Conservation (phyloP, 1,140 invertebrate genomes). For the Hestina assimilis region DNA sequence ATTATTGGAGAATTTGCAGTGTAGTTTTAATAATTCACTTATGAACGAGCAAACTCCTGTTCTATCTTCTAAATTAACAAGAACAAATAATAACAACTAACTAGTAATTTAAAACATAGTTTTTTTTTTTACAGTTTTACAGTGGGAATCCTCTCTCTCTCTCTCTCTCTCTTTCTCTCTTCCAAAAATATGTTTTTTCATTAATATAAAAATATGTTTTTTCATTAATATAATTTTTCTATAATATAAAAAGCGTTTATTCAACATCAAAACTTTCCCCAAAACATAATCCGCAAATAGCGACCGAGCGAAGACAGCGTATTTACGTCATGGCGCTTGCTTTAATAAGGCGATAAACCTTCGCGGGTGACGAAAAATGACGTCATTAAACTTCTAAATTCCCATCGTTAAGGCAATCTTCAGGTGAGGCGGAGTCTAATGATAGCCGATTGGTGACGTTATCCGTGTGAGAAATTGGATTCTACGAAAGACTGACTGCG, state of each 20-base stretch:
- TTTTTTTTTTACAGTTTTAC: too few relatives aligned
- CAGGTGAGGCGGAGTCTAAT: slow-evolving; percentile 5
- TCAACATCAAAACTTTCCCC: background rate
- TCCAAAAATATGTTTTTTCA: too few relatives aligned
- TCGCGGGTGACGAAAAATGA: slow-evolving; percentile 51
- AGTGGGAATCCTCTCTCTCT: too few relatives aligned
- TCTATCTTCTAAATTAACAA: too few relatives aligned
- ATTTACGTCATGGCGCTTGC: slow-evolving; percentile 46
- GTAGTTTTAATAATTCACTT: too few relatives aligned
- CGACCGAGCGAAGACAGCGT: slow-evolving; percentile 1
- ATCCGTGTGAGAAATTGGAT: slow-evolving; percentile 8
- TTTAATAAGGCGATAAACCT: slow-evolving; percentile 58
- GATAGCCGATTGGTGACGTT: slow-evolving; percentile 3
- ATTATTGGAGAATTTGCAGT: too few relatives aligned
- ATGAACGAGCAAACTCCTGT: too few relatives aligned
- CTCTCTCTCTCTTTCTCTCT: too few relatives aligned
- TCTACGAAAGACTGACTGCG: background rate
- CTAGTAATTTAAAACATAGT: too few relatives aligned
- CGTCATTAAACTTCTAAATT: slow-evolving; percentile 51
- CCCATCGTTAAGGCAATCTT: slow-evolving; percentile 24
- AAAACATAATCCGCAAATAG: background rate
- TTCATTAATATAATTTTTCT: too few relatives aligned
- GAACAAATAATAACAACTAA: too few relatives aligned
- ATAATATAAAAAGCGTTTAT: background rate
- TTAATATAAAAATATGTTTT: background rate